phyloP scores from a whole-genome alignment of 2,888 invertebrate species.

The Sarcophaga variegata region DNA sequence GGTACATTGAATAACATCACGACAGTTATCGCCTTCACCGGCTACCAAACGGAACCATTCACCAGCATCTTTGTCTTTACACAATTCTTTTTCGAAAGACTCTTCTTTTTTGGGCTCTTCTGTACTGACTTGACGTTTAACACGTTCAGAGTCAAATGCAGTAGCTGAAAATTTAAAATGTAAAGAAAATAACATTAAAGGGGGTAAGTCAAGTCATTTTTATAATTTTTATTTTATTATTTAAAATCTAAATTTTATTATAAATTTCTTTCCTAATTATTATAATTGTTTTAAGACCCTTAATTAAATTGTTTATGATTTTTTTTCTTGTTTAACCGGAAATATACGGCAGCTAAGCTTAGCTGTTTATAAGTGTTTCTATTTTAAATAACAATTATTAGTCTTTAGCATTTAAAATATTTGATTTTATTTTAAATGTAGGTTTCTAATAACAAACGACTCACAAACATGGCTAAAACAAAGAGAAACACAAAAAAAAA shows the following conservation, averaged over 20 bases:
- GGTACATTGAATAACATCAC: constrained; percentile 97
- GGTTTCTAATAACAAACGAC: constrained; percentile 29
- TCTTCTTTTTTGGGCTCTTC: constrained; percentile 93
- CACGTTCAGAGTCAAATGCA: constrained; percentile 83
- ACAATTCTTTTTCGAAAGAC: constrained; percentile 93
- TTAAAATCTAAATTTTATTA: neutral
- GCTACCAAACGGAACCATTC: constrained; percentile 96
- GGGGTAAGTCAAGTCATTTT: neutral
- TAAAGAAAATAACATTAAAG: neutral
- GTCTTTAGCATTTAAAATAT: constrained; percentile 23
- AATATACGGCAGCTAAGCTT: too few species aligned
- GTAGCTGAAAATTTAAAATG: constrained; percentile 76
- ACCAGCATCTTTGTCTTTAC: constrained; percentile 96
- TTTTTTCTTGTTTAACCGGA: too few species aligned
- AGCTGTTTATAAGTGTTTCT: neutral
- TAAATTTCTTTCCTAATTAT: too few species aligned
- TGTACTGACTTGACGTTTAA: constrained; percentile 88
- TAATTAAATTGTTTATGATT: too few species aligned
- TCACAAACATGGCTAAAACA: neutral
- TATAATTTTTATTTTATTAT: constrained; percentile 3
- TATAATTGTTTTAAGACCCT: too few species aligned
- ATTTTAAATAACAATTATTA: neutral
- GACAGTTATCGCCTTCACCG: constrained; percentile 95
- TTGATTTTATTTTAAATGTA: constrained; percentile 31
- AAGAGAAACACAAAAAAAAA: constrained; percentile 25